Evolutionary conservation across 2,888 invertebrate genomes (phyloP).

Genomic region (Caenorhabditis sinica): DNA sequence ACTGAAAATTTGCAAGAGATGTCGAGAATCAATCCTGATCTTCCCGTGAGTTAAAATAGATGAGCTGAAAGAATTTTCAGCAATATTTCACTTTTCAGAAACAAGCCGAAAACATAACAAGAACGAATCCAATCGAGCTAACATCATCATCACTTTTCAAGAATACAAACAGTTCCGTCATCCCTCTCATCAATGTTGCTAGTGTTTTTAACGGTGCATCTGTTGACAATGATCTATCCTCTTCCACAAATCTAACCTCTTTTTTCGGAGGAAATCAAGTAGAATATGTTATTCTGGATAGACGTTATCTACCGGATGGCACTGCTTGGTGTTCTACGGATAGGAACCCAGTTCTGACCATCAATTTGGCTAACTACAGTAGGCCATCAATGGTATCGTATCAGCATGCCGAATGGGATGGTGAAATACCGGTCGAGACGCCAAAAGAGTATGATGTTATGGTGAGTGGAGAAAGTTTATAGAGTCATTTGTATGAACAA

Average conservation of each 20-base stretch:
- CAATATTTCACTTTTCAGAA: too few species aligned
- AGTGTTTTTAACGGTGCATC: not conserved
- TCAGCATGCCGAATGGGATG: constrained; percentile 12
- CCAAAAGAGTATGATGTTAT: constrained; percentile 6
- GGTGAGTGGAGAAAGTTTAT: too few species aligned
- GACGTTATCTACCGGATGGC: not conserved
- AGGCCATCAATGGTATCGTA: not conserved
- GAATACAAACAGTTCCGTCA: too few species aligned
- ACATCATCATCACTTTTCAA: too few species aligned
- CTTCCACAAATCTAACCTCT: not conserved
- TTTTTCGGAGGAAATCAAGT: not conserved
- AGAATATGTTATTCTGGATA: not conserved
- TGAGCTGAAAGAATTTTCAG: too few species aligned
- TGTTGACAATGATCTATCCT: not conserved
- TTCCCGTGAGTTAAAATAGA: too few species aligned
- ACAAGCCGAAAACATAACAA: too few species aligned
- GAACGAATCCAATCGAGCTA: too few species aligned
- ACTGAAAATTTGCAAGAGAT: too few species aligned
- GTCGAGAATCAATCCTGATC: too few species aligned
- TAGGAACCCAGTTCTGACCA: not conserved
- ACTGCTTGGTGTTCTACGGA: not conserved
- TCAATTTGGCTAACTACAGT: constrained; percentile 1
- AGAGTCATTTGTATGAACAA: too few species aligned
- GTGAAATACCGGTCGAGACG: not conserved
- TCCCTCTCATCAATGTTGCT: too few species aligned